Conservation (phyloP, 2,113 vertebrate species). For the Tragelaphus strepsiceros region DNA sequence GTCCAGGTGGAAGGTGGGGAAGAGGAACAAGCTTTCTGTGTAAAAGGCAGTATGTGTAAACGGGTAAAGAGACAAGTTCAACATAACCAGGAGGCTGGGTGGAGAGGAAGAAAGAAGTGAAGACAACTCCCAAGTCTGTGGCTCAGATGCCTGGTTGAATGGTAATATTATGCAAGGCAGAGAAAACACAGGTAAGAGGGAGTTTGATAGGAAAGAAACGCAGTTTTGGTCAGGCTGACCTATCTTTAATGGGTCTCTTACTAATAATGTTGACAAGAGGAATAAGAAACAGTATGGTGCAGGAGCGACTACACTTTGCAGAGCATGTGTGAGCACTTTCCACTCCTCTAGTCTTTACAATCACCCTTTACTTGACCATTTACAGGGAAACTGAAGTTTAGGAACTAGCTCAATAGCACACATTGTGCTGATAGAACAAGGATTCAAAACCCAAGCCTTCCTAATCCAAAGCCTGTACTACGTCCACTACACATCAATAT, state of each 20-base stretch:
- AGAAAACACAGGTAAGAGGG: neutral
- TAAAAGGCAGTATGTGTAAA: neutral
- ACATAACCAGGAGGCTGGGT: neutral
- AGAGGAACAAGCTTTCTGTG: neutral
- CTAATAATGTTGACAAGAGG: neutral
- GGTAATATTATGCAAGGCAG: neutral
- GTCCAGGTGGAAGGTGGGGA: neutral
- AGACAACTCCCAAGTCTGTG: neutral
- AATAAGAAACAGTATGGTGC: neutral
- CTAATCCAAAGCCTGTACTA: neutral
- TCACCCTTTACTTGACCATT: neutral
- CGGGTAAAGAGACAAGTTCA: neutral
- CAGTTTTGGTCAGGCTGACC: neutral
- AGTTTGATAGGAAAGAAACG: neutral
- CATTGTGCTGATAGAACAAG: neutral
- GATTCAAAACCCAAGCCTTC: neutral
- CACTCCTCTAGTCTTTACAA: neutral
- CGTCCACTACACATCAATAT: neutral
- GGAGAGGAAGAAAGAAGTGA: neutral
- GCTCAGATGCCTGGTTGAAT: neutral
- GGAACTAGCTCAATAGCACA: neutral
- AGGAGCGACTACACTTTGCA: neutral
- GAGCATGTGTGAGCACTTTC: neutral
- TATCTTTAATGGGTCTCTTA: neutral
- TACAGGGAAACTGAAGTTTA: neutral